Base-by-base conservation (phyloP, 2,797 vertebrate species). In the Acomys russatus region DNA sequence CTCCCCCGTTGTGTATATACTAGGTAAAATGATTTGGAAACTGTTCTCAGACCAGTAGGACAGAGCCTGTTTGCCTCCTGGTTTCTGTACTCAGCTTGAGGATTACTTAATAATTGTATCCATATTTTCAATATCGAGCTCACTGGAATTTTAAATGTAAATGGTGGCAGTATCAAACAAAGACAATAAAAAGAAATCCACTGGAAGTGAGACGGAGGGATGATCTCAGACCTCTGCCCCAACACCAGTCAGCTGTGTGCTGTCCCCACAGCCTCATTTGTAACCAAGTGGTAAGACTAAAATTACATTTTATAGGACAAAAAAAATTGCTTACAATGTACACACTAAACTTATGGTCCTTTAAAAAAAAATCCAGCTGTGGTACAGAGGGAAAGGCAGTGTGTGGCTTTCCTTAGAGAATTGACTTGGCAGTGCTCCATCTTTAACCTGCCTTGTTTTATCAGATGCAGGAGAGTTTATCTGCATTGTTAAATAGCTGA, bases 391-490 rank as follows among this genome's bases (percentile, higher is more conserved):
- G 23, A 83, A 61, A 83, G 23, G 7, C 38, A 6, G 5, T 64
- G 6, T 63, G 61, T 76, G 38, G 17, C 77, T 90, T 88, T 6
- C n/a, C 3, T 38, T 78, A 44, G 17, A 33, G 38, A 54, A 73
- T 22, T 68, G 88, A 71, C 38, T 54, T 71, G 78, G 6, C 66
- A 88, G 59, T 33, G 28, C 93, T 74, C 59, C 5, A 90, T 88
- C 85, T 85, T 94, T 94, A 94, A 91, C 12, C n/a, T 38, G 1
- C 54, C 84, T 95, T 95, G 79, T 91, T n/a, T n/a, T 63, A 85
- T 70, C 23, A 49, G 9, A 56, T 63, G 56, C n/a, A 64, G 49
- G 49, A 82, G 66, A 88, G 22, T 92, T 94, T 94, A 90, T 88
- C 44, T 61, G 61, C 38, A 76, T 94, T 90, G 82, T 91, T 92